Evolutionary conservation across 2,888 invertebrate species (phyloP), one percentile per base, ranked within the genome.

Genomic region (Microdon myrmicae): DNA sequence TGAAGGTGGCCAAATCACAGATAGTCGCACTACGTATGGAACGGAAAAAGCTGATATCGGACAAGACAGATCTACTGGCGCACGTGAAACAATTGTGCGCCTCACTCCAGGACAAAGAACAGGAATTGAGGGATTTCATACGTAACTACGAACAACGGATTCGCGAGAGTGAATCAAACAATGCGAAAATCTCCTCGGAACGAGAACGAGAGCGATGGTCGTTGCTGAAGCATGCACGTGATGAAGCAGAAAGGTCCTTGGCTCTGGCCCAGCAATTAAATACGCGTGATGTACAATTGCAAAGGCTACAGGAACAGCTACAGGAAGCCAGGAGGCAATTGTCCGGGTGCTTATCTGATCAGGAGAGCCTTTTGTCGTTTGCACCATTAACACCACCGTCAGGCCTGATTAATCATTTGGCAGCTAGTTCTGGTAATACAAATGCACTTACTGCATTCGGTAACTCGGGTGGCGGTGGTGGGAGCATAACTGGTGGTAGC

Each of bases 61-160:
- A 96, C 81, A 95, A 95, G 81, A 90, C 91, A 75, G 96, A 96
- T 81, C 84, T 96, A 68, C 83, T 96, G 70, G 91, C 90, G 76
- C 95, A 96, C 82, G 95, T 96, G 88, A 94, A 94, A 79, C 94
- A 96, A 75, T 85, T 96, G 56, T 96, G 96, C 79, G 88, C 90
- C 48, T 94, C 95, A 5, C 83, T 96, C 60, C 96, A 96, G 80
- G 94, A 95, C 78, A 96, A 96, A 81, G 96, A 96, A 77, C 90
- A 91, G 72, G 95, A 96, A 79, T 82, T 96, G 55, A 84, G 95
- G 55, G 95, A 96, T 81, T 96, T 96, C 76, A 95, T 96, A 74
- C 85, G 94, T 70, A 94, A 92, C 81, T 96, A 93, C 80, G 96
- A 96, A 81, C 94, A 92, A 86, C 82, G 90, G 81, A 87, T 94